phyloP scores from a whole-genome alignment of 1,140 invertebrate species.

The Drosophila mauritiana region DNA sequence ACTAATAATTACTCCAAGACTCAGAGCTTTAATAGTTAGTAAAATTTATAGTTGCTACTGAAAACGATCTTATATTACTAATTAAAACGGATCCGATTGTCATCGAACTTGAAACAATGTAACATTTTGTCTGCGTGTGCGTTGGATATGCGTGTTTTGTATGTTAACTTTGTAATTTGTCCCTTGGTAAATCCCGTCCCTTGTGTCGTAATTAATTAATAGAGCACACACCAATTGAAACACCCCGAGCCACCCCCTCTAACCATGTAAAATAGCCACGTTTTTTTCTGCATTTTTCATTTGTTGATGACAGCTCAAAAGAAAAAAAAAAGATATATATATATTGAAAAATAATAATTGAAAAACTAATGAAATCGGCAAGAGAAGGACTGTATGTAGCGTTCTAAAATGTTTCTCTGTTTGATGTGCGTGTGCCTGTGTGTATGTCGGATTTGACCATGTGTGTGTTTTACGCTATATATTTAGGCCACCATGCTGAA shows the following conservation, averaged over 20 bases:
- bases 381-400: slow-evolving; percentile 30
- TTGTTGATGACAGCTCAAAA: slow-evolving; percentile 41
- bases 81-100: slow-evolving; percentile 10
- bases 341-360: neutral
- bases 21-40: neutral
- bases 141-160: slow-evolving; percentile 61
- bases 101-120: slow-evolving; percentile 2
- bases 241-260: slow-evolving; percentile 14
- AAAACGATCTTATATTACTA: neutral
- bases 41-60: no score
- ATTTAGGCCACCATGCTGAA: slow-evolving; percentile 89
- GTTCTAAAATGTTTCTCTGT: slow-evolving; percentile 35
- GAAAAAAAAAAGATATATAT: slow-evolving; percentile 1
- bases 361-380: slow-evolving; percentile 34
- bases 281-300: slow-evolving; percentile 60
- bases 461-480: slow-evolving; percentile 72
- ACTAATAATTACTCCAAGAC: neutral
- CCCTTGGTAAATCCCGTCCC: slow-evolving; percentile 35
- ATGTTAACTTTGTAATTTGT: slow-evolving; percentile 50
- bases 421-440: slow-evolving; percentile 63
- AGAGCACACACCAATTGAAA: slow-evolving; percentile 52
- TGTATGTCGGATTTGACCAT: slow-evolving; percentile 75
- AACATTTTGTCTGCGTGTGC: slow-evolving; percentile 39
- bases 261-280: slow-evolving; percentile 57
- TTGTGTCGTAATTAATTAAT: slow-evolving; percentile 52